Conservation (phyloP, 2,888 invertebrate species). For the Dicranocentrus wangi region DNA sequence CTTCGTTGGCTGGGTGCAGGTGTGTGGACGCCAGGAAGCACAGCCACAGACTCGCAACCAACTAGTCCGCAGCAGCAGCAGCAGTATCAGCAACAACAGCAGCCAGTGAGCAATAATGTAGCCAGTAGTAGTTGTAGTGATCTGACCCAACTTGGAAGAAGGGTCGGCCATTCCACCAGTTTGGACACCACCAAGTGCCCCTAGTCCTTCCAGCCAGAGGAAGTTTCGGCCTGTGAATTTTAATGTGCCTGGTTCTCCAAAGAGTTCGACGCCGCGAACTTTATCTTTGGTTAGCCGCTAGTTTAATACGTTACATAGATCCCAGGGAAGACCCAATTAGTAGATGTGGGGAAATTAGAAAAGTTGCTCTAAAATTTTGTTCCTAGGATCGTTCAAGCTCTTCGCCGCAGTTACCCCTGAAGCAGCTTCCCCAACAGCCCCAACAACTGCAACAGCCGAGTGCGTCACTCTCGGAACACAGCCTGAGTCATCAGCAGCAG, state of each 20-base stretch:
- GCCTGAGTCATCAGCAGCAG: conserved; percentile 39
- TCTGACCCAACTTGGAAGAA: conserved; percentile 66
- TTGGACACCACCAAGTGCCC: conserved; percentile 85
- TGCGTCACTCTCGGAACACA: conserved; percentile 47
- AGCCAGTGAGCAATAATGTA: conserved; percentile 44
- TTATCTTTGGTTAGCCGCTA: conserved; percentile 65
- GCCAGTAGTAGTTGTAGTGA: conserved; percentile 62
- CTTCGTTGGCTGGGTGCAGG: conserved; percentile 74
- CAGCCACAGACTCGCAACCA: conserved; percentile 62
- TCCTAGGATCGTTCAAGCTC: conserved; percentile 66
- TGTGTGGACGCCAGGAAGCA: conserved; percentile 80
- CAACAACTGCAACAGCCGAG: conserved; percentile 39
- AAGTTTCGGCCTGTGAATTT: conserved; percentile 88
- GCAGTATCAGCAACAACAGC: no score
- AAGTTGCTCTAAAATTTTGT: neutral
- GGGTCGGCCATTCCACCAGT: conserved; percentile 78
- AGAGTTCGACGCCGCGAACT: conserved; percentile 75
- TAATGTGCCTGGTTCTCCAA: conserved; percentile 81
- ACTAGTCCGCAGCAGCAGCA: conserved; percentile 68
- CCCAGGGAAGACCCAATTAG: neutral
- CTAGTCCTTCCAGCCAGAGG: conserved; percentile 83
- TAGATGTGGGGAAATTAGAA: neutral
- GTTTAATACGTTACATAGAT: neutral
- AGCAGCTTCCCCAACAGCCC: conserved; percentile 16
- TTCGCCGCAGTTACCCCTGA: conserved; percentile 63